Evolutionary conservation across 1,140 invertebrate species (phyloP).

Genomic region (Limonius californicus): DNA sequence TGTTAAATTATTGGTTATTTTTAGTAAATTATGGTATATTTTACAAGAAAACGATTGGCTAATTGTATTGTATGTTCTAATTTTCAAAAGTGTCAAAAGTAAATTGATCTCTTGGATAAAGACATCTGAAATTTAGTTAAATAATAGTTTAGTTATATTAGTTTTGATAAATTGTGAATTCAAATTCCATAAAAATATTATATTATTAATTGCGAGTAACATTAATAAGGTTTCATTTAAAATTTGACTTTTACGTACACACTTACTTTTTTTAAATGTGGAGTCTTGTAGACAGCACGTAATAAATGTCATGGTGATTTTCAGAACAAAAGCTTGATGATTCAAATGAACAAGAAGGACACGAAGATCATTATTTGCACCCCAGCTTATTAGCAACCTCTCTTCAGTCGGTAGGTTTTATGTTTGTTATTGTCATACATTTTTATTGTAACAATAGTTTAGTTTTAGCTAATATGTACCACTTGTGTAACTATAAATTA

Average conservation of each 20-base stretch:
- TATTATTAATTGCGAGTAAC: not conserved
- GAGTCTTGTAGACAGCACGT: no score
- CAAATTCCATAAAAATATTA: conserved; percentile 1
- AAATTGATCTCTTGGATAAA: no score
- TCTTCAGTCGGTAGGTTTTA: conserved; percentile 55
- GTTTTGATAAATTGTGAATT: no score
- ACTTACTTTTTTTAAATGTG: no score
- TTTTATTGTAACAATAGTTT: conserved; percentile 2
- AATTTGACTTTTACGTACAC: not conserved
- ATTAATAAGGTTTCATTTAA: not conserved
- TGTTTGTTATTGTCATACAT: not conserved
- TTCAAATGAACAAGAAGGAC: conserved; percentile 52
- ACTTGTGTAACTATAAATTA: not conserved
- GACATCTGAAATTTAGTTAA: no score
- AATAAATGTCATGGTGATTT: no score
- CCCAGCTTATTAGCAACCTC: conserved; percentile 63
- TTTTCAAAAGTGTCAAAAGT: no score
- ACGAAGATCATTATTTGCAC: conserved; percentile 73
- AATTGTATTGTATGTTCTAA: no score
- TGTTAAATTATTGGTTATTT: no score
- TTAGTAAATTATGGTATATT: no score
- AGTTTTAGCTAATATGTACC: conserved; percentile 13
- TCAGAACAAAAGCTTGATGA: conserved; percentile 28
- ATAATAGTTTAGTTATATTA: no score
- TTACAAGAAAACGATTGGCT: no score